Percentiles rank a stretch among this genome's conserved stretches.
phyloP scores from a whole-genome alignment of 2,113 vertebrate species.

The Cryptoleucopteryx plumbea region DNA sequence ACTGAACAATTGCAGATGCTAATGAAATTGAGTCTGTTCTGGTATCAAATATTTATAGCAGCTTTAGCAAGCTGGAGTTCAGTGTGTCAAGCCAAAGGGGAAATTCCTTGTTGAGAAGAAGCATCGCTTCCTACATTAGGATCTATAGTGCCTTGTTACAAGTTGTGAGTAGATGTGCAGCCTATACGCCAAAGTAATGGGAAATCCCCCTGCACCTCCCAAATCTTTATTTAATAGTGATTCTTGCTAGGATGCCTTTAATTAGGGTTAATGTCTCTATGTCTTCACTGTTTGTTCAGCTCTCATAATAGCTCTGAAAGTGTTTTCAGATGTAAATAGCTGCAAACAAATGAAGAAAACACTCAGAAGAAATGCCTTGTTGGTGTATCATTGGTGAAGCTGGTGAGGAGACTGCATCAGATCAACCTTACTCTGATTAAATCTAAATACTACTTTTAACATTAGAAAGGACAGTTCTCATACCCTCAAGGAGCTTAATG shows the following conservation, averaged over 20 bases:
- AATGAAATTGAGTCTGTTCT: neutral
- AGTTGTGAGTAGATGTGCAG: neutral
- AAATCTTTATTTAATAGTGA: fast-evolving
- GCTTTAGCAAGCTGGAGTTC: neutral
- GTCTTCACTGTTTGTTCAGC: neutral
- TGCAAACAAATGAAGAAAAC: neutral
- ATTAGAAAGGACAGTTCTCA: neutral
- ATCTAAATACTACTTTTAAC: no score
- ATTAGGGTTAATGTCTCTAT: neutral
- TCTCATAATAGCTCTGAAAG: neutral
- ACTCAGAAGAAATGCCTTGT: fast-evolving
- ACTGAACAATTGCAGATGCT: neutral
- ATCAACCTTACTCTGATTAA: neutral
- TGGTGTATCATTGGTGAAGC: neutral
- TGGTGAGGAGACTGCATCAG: neutral
- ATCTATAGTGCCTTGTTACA: neutral
- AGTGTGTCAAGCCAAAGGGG: neutral
- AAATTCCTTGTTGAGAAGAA: neutral
- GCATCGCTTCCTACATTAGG: fast-evolving
- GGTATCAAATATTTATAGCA: neutral
- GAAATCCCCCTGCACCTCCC: neutral
- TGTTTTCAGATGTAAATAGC: neutral
- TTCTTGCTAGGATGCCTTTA: neutral
- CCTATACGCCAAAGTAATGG: neutral
- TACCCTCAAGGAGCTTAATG: fast-evolving